Evolutionary conservation across 2,888 invertebrate species (phyloP).

Genomic region (Apotomis turbidana): DNA sequence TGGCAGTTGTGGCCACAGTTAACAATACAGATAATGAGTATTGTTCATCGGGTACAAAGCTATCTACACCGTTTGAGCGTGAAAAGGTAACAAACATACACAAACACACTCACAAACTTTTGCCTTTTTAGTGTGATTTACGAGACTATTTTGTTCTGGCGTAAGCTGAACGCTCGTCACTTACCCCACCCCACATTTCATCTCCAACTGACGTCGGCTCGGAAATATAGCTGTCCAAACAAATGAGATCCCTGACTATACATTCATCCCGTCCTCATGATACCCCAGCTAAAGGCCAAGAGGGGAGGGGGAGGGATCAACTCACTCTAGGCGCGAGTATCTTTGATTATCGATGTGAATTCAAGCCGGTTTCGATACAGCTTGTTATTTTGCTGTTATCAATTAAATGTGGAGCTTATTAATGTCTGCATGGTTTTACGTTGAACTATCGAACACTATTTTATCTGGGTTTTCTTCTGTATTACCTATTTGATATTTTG

Average conservation of each 20-base stretch:
- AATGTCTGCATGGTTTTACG: neutral
- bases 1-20: no score
- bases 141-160: neutral
- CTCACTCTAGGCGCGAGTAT: slow-evolving; percentile 3
- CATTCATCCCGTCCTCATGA: slow-evolving; percentile 8
- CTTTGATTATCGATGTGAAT: slow-evolving; percentile 37
- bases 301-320: slow-evolving; percentile 2
- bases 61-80: no score
- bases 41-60: no score
- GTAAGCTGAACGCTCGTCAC: slow-evolving; percentile 4
- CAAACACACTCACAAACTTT: no score
- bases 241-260: slow-evolving; percentile 2
- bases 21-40: no score
- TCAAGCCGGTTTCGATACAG: slow-evolving; percentile 7
- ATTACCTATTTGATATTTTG: no score
- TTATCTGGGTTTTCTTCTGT: no score
- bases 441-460: neutral
- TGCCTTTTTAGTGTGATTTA: no score
- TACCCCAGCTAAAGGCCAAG: neutral
- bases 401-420: slow-evolving; percentile 7
- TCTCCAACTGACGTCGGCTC: slow-evolving; percentile 2
- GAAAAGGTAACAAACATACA: no score
- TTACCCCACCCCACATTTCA: slow-evolving; percentile 19
- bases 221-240: slow-evolving; percentile 27
- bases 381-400: slow-evolving; percentile 9